Evolutionary conservation across 2,888 invertebrate genomes (phyloP), one percentile per base, ranked within the genome.

Genomic region (Margaritifera margaritifera): DNA sequence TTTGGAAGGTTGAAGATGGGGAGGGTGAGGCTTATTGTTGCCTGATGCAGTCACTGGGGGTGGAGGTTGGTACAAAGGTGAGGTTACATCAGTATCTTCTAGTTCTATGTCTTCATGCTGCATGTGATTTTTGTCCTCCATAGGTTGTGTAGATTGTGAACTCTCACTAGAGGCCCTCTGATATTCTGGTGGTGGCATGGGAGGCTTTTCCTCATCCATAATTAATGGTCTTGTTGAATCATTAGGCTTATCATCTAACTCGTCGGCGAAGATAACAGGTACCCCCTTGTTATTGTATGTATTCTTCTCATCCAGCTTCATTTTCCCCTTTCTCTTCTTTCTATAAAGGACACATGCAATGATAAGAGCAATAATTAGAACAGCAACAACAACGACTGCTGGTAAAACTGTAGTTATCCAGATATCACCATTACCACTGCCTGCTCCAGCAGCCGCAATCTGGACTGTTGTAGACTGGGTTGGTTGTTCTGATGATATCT

Each of bases 231-330:
- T 94, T 91, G 97, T 96, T 51, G 81, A 80, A 67, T 91, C 91
- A 88, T 96, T 90, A 0, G 95, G 95, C 83, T 96, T 94, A 86
- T 97, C 97, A 82, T 98, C 97, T 58, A 98, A 92, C 89, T 99
- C 99, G 89, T 99, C 98, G 19, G 92, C 91, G 83, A 98, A 98
- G 86, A 99, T 98, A 55, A 98, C 97, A 0, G 99, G 98, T 84
- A 97, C 96, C 64, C 92, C 92, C 83, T 91, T 91, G 74, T 89
- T 90, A 69, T 88, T 89, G 68, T 86, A 88, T 5, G 86, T 84
- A 72, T 86, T 83, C 94, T 93, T 93, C 90, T 94, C 93, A 86
- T 94, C 94, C 72, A 94, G 91, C 83, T 94, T 94, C 94, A 95
- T 94, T 92, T 96, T 94, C 75, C 96, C 96, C 79, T 95, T 93